Conservation (phyloP, 2,113 vertebrate genomes). For the Tricholaema leucomelas region DNA sequence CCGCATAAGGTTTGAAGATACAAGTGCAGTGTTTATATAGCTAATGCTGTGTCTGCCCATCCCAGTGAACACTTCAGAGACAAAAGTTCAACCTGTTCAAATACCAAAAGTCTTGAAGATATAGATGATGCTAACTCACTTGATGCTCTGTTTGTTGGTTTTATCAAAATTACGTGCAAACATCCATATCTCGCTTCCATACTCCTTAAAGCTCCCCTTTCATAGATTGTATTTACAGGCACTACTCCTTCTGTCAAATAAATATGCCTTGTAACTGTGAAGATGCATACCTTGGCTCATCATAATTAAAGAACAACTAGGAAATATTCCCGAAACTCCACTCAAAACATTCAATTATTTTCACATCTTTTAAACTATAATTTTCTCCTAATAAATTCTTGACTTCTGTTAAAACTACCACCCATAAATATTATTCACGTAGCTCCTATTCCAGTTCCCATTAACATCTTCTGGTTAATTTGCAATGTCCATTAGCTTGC, state of each 20-base stretch:
- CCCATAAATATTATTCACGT: not conserved
- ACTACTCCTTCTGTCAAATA: not conserved
- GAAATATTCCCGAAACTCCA: not conserved
- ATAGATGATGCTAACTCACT: not conserved
- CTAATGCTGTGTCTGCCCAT: not conserved
- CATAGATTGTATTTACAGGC: not conserved
- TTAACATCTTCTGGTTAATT: not conserved
- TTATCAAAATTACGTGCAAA: not conserved
- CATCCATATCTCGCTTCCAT: not conserved
- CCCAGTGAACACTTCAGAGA: not conserved
- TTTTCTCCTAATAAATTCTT: not conserved
- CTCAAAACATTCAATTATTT: not conserved
- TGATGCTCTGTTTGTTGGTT: not conserved
- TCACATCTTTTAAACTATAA: not conserved
- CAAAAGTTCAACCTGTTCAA: not conserved
- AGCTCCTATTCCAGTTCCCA: not conserved
- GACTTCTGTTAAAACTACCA: not conserved
- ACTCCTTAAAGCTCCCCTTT: not conserved
- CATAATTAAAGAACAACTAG: not conserved
- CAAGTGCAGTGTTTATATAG: not conserved
- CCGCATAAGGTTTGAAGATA: not conserved
- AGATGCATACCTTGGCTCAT: not conserved
- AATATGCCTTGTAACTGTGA: not conserved
- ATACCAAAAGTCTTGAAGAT: not conserved
- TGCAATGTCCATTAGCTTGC: not conserved